phyloP scores from a whole-genome alignment of 2,113 vertebrate genomes.

The Eurypyga helias region DNA sequence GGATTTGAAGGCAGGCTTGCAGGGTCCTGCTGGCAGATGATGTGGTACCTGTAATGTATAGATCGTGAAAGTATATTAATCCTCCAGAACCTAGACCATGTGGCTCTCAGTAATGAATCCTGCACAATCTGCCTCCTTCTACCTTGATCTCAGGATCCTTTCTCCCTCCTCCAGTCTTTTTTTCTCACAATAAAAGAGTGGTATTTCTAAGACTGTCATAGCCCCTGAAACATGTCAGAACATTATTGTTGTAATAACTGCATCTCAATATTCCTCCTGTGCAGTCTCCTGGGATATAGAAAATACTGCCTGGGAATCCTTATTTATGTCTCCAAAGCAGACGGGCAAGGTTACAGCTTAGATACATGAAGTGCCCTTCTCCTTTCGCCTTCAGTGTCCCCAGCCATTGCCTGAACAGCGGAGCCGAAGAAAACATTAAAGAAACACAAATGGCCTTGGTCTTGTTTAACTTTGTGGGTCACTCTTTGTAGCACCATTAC shows the following conservation, averaged over 20 bases:
- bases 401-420: background rate
- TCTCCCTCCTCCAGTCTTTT: background rate
- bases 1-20: background rate
- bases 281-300: background rate
- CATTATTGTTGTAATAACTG: constrained; percentile 12
- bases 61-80: background rate
- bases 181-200: background rate
- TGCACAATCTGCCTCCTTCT: background rate
- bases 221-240: background rate
- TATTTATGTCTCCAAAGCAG: background rate
- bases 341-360: background rate
- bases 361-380: background rate
- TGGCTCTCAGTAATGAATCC: background rate
- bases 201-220: background rate
- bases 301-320: background rate
- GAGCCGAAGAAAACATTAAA: background rate
- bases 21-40: background rate
- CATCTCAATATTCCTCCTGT: background rate
- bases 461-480: background rate
- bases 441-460: background rate
- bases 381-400: background rate
- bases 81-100: background rate
- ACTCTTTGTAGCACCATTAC: background rate
- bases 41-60: background rate
- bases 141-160: background rate